phyloP scores from a whole-genome alignment of 30 jellyfish, hydroid and myxozoan genomes.

The Nemopilema nomurai region DNA sequence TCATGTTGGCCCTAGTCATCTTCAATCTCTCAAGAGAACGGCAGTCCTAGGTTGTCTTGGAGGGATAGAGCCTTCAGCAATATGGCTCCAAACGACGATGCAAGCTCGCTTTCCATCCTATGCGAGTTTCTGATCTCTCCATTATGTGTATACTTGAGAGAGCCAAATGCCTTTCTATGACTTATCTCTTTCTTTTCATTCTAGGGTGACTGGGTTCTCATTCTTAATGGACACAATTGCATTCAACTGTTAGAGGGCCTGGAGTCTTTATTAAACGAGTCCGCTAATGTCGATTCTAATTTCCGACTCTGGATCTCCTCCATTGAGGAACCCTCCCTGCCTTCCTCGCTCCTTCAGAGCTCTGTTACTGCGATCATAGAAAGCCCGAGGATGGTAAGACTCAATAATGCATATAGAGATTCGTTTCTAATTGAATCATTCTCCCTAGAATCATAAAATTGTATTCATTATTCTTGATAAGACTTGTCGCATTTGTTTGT shows the following conservation, averaged over 20 bases:
- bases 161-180: background rate
- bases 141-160: no score
- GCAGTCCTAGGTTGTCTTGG: no score
- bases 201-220: constrained; percentile 84
- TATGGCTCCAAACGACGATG: no score
- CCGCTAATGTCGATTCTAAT: constrained; percentile 37
- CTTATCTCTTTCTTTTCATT: background rate
- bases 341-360: constrained; percentile 60
- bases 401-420: no score
- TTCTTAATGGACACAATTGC: constrained; percentile 62
- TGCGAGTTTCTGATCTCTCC: no score
- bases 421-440: no score
- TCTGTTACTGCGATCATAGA: constrained; percentile 68
- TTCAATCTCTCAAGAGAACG: no score
- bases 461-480: background rate
- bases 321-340: constrained; percentile 26
- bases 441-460: no score
- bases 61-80: no score
- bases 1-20: no score
- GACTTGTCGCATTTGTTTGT: no score
- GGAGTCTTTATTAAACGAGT: constrained; percentile 50
- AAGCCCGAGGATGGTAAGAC: constrained; percentile 73
- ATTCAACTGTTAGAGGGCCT: constrained; percentile 32
- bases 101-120: no score
- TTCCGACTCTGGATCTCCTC: constrained; percentile 80